phyloP scores from a whole-genome alignment of 1,140 invertebrate genomes.

The Scaptodrosophila lebanonensis region DNA sequence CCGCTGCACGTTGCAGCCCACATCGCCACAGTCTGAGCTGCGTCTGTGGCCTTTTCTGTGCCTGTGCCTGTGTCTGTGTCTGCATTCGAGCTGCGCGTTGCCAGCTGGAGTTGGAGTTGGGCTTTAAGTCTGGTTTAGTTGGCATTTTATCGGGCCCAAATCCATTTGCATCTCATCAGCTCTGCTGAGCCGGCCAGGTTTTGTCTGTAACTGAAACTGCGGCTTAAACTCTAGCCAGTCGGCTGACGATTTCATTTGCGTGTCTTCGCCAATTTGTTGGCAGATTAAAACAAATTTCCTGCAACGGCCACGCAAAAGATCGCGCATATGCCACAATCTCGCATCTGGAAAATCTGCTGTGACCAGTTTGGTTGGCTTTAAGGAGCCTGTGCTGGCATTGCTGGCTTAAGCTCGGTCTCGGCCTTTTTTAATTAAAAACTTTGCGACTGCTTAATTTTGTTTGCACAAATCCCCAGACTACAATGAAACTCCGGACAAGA shows the following conservation, averaged over 20 bases:
- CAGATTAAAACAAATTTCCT: slow-evolving; percentile 73
- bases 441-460: slow-evolving; percentile 74
- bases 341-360: not conserved
- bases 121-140: not conserved
- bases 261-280: slow-evolving; percentile 71
- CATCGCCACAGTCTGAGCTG: slow-evolving; percentile 23
- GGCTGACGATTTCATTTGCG: slow-evolving; percentile 50
- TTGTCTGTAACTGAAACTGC: slow-evolving; percentile 9
- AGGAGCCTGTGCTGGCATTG: slow-evolving; percentile 19
- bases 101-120: not conserved
- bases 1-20: slow-evolving; percentile 48
- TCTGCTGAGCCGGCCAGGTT: slow-evolving; percentile 39
- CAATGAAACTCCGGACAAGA: slow-evolving; percentile 60
- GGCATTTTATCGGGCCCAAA: slow-evolving; percentile 58
- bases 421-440: slow-evolving; percentile 75
- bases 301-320: slow-evolving; percentile 65
- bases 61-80: slow-evolving; percentile 6
- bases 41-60: slow-evolving; percentile 7
- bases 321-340: slow-evolving; percentile 7
- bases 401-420: slow-evolving; percentile 52
- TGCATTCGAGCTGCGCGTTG: slow-evolving; percentile 15
- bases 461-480: slow-evolving; percentile 69
- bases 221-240: slow-evolving; percentile 18
- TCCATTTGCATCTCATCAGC: slow-evolving; percentile 74
- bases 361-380: slow-evolving; percentile 1